Percentiles rank a stretch among this genome's conserved stretches.
Evolutionary conservation across 2,888 invertebrate species (phyloP).

Genomic region (Philereme vetulata): DNA sequence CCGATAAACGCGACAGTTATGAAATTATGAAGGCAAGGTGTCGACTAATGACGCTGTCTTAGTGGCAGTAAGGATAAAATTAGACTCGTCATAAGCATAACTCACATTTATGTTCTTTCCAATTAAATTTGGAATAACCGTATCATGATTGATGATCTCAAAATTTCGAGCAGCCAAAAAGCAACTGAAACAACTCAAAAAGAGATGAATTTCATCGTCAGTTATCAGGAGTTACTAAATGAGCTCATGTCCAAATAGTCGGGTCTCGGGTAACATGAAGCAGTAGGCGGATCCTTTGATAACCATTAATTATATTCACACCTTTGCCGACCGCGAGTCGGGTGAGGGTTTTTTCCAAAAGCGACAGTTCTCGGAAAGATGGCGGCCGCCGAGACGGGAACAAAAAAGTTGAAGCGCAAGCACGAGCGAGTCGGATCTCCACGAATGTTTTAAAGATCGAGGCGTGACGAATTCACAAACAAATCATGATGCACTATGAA

Average conservation of each 20-base stretch:
- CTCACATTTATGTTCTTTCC: conserved; percentile 55
- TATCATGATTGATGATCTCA: conserved; percentile 53
- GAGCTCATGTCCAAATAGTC: conserved; percentile 55
- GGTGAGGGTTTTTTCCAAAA: conserved; percentile 52
- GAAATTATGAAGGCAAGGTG: conserved; percentile 51
- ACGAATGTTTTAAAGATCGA: conserved; percentile 52
- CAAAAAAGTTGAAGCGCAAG: conserved; percentile 64
- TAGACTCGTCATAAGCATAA: conserved; percentile 44
- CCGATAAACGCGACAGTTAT: conserved; percentile 51
- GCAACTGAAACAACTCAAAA: conserved; percentile 13
- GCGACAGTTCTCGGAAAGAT: conserved; percentile 72
- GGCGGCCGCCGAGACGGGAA: conserved; percentile 49
- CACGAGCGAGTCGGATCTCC: conserved; percentile 62
- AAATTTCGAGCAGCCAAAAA: conserved; percentile 16
- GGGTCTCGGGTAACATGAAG: conserved; percentile 44
- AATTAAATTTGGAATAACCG: conserved; percentile 55
- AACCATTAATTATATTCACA: conserved; percentile 81
- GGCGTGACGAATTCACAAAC: conserved; percentile 53
- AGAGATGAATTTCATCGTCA: conserved; percentile 34
- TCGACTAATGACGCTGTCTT: conserved; percentile 47
- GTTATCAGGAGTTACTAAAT: conserved; percentile 41
- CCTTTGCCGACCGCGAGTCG: conserved; percentile 64
- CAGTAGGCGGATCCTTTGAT: conserved; percentile 70
- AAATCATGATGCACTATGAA: conserved; percentile 31
- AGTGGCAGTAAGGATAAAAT: conserved; percentile 36